Evolutionary conservation across 2,797 vertebrate species (phyloP), one percentile per base, ranked within the genome.

Genomic region (Onychomys arenicola): DNA sequence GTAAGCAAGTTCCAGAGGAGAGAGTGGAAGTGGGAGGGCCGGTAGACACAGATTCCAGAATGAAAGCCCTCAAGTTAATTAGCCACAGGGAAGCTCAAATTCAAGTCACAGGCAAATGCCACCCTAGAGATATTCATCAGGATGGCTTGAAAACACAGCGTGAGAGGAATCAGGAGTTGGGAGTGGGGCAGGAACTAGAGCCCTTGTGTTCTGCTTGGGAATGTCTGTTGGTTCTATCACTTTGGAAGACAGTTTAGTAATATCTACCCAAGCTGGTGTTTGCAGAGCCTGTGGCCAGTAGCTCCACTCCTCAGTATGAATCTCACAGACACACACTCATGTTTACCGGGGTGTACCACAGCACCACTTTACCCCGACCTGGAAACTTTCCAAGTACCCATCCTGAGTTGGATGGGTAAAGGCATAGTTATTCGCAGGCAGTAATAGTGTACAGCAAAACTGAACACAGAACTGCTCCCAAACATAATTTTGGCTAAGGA

Each of bases 81-180:
- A 91, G 82, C 40, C 63, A 40, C 27, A 76, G 77, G 37, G 59
- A 96, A 94, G 76, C n/a, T n/a, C 46, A 93, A 46, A 77, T 84
- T 67, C 59, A 67, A 2, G 69, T 82, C 85, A 40, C 43, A 93
- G n/a, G 57, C 59, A 88, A 52, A 46, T 63, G 49, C 63, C 34
- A 43, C 32, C 1, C 13, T 34, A 75, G 83, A 49, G 83, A 49
- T 46, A 32, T 12, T 52, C 52, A 82, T 27, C 46, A 43, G 69
- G 27, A 82, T 14, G 32, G 34, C 52, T 82, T 84, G 29, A 57
- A 34, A 71, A 29, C 40, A 6, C 37, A 84, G 6, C 4, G 2
- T 34, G 78, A 75, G 46, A 52, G 73, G 37, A 75, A 82, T 25
- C 2, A 34, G 27, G 40, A 52, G 25, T 52, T 34, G 11, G n/a